phyloP scores from a whole-genome alignment of 1,140 invertebrate genomes.

The Pseudomyrmex flavicornis region DNA sequence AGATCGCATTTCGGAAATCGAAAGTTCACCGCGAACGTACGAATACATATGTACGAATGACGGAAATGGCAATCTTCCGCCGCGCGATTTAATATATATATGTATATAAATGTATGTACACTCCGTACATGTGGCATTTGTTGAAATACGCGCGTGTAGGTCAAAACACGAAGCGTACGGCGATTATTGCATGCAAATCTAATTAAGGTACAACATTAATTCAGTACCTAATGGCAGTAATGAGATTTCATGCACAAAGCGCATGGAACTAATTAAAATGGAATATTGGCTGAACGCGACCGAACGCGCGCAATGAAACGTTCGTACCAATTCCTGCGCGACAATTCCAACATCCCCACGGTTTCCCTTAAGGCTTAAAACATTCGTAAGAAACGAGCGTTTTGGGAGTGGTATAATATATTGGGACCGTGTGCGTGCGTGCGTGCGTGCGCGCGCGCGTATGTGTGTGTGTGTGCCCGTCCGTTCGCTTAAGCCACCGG shows the following conservation, averaged over 20 bases:
- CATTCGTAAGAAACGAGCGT: constrained; percentile 37
- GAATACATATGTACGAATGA: not conserved
- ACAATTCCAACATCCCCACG: constrained; percentile 26
- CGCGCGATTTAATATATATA: constrained; percentile 20
- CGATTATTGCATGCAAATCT: constrained; percentile 62
- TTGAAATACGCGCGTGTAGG: constrained; percentile 3
- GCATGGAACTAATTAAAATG: constrained; percentile 62
- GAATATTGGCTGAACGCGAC: constrained; percentile 56
- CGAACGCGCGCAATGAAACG: constrained; percentile 42
- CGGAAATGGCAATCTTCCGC: constrained; percentile 44
- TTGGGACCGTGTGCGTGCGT: not conserved
- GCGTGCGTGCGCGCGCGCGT: not conserved
- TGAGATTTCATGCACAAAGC: constrained; percentile 62
- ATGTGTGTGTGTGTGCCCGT: not conserved
- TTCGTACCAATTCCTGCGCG: constrained; percentile 7
- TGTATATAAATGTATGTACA: not conserved
- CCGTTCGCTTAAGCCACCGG: constrained; percentile 32
- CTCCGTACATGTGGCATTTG: constrained; percentile 6
- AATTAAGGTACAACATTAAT: constrained; percentile 62
- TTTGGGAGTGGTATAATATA: not conserved
- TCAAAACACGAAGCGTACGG: constrained; percentile 16
- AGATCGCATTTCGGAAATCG: not conserved
- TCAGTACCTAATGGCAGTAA: constrained; percentile 57
- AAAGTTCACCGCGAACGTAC: not conserved
- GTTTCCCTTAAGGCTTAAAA: constrained; percentile 53